A percentile compares a stretch with the other conserved stretches of the same genome.
These are phyloP conservation scores for Gerris buenoi DNA, from an alignment of 1,140 invertebrate species.

Conservation along the genomic window DNA sequence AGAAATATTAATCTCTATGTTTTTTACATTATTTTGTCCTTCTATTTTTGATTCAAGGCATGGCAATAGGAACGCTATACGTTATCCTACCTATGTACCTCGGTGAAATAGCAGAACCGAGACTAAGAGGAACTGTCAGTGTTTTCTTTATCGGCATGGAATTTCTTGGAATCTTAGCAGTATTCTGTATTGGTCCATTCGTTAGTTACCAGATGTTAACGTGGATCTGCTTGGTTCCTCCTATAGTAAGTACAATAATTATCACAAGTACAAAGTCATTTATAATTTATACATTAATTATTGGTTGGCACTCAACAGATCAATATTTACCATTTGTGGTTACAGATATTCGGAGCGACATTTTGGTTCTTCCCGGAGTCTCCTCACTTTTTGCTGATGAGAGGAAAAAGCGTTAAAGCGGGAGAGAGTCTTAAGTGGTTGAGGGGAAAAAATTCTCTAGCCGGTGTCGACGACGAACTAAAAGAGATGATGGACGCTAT, in stretches of 20 bases:
- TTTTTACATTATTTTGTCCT: neutral
- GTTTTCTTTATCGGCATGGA: slow-evolving; percentile 68
- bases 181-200: slow-evolving; percentile 59
- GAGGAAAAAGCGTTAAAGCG: neutral
- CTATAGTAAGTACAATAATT: slow-evolving; percentile 33
- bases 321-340: neutral
- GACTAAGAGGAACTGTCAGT: slow-evolving; percentile 32
- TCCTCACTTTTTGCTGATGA: slow-evolving; percentile 1
- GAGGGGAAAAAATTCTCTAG: slow-evolving; percentile 28
- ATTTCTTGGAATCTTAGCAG: slow-evolving; percentile 56
- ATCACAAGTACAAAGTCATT: too few relatives aligned
- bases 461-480: slow-evolving; percentile 14
- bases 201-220: slow-evolving; percentile 49
- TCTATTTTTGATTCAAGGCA: slow-evolving; percentile 34
- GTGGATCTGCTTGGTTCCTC: slow-evolving; percentile 42
- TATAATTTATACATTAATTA: too few relatives aligned
- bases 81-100: slow-evolving; percentile 68
- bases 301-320: too few relatives aligned
- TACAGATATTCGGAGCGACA: neutral
- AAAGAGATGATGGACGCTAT: slow-evolving; percentile 15
- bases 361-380: slow-evolving; percentile 2
- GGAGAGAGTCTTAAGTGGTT: slow-evolving; percentile 28
- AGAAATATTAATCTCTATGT: neutral
- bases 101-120: slow-evolving; percentile 49
- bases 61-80: slow-evolving; percentile 55